Conservation (phyloP, 2,888 invertebrate genomes). For the Conus canariensis region DNA sequence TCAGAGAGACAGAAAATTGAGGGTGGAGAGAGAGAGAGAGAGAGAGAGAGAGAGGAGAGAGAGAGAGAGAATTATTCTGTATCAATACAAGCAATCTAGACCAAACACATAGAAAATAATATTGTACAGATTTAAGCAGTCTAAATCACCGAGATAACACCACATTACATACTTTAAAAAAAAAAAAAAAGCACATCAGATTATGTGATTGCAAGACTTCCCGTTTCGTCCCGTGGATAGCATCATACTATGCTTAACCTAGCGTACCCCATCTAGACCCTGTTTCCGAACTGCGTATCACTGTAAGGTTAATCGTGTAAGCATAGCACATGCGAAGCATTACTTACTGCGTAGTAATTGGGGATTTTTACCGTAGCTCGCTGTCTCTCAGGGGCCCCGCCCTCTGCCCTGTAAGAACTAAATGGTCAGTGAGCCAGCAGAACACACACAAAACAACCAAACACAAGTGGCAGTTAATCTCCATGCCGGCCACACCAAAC, state of each 20-base stretch:
- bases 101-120: background rate
- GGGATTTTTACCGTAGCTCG: constrained; percentile 52
- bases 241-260: too few relatives aligned
- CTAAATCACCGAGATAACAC: too few relatives aligned
- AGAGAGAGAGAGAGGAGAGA: too few relatives aligned
- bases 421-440: constrained; percentile 31
- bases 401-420: constrained; percentile 46
- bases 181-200: too few relatives aligned
- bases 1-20: too few relatives aligned
- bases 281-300: background rate
- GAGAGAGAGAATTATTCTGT: too few relatives aligned
- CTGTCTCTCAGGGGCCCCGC: constrained; percentile 32
- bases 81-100: background rate
- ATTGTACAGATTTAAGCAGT: too few relatives aligned
- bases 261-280: too few relatives aligned
- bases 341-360: constrained; percentile 52
- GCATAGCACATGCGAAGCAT: constrained; percentile 47
- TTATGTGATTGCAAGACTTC: too few relatives aligned
- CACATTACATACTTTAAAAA: too few relatives aligned
- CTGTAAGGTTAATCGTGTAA: background rate
- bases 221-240: too few relatives aligned
- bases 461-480: constrained; percentile 9
- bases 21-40: too few relatives aligned
- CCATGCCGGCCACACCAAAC: constrained; percentile 29
- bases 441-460: background rate